These are phyloP conservation scores for Acestrorhynchus altus DNA, from an alignment of 2,797 vertebrate genomes.

Conservation along the genomic window DNA sequence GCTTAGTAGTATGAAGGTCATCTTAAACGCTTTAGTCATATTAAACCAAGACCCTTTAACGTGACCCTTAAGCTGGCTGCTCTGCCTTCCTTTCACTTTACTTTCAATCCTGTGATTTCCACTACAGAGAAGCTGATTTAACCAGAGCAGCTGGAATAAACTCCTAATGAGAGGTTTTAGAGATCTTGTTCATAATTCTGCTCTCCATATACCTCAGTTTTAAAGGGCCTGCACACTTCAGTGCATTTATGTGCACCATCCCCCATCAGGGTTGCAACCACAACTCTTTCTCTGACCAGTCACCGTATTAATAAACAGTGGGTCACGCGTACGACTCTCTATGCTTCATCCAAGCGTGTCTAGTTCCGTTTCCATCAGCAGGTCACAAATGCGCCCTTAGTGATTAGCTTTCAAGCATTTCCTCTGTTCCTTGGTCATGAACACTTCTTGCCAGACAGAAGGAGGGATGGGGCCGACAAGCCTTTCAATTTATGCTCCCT, in stretches of 20 bases:
- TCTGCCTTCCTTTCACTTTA: background rate
- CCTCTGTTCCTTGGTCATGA: background rate
- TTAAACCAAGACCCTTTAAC: background rate
- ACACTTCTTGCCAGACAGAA: background rate
- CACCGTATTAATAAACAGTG: constrained; percentile 20
- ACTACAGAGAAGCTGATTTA: background rate
- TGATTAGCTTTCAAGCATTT: constrained; percentile 19
- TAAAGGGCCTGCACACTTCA: background rate
- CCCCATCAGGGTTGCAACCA: background rate
- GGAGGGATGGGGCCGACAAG: background rate
- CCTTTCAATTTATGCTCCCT: background rate
- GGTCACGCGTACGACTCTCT: background rate
- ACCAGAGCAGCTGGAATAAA: constrained; percentile 11
- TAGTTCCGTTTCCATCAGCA: constrained; percentile 7
- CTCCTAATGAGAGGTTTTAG: background rate
- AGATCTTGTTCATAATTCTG: background rate
- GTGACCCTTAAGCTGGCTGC: background rate
- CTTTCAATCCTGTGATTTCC: background rate
- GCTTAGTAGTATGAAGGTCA: background rate
- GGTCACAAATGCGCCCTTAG: background rate
- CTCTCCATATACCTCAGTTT: background rate
- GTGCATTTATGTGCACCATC: background rate
- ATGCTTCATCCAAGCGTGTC: constrained; percentile 13
- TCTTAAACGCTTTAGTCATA: background rate
- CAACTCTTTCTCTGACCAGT: constrained; percentile 20